These are phyloP conservation scores for Hydrophis major DNA, from an alignment of 2,797 vertebrate species.

Conservation along the genomic window DNA sequence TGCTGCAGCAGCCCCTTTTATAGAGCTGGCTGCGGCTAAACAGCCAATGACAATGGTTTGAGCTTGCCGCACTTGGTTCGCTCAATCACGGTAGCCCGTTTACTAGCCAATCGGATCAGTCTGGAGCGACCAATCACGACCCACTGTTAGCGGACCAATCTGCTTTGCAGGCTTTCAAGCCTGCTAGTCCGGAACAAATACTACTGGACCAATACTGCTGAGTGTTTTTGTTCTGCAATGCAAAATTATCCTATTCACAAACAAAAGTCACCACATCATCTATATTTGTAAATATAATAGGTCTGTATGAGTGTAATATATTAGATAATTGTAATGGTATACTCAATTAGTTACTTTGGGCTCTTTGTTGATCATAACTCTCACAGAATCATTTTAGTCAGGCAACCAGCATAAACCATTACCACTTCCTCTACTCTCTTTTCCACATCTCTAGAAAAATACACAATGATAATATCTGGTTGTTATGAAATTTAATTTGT, in stretches of 20 bases:
- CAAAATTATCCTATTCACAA: neutral
- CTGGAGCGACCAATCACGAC: too few species aligned
- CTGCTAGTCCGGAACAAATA: neutral
- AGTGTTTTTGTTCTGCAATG: neutral
- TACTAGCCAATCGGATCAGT: too few species aligned
- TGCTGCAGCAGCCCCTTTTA: too few species aligned
- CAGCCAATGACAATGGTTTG: too few species aligned
- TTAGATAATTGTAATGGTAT: neutral
- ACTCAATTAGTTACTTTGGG: neutral
- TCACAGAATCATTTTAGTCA: neutral
- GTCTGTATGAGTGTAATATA: neutral
- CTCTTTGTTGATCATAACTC: neutral
- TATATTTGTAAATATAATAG: neutral
- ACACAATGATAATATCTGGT: conserved; percentile 43
- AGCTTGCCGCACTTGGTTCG: too few species aligned
- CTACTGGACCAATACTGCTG: neutral
- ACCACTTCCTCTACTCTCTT: neutral
- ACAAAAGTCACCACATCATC: neutral
- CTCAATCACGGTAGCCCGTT: too few species aligned
- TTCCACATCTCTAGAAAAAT: neutral
- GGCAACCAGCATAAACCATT: neutral
- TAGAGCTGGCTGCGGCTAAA: too few species aligned
- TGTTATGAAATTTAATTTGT: conserved; percentile 62
- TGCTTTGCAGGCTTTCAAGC: too few species aligned
- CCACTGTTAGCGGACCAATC: too few species aligned